Base-by-base conservation (phyloP, 2,888 invertebrate species). In the Marronus borbonicus region DNA sequence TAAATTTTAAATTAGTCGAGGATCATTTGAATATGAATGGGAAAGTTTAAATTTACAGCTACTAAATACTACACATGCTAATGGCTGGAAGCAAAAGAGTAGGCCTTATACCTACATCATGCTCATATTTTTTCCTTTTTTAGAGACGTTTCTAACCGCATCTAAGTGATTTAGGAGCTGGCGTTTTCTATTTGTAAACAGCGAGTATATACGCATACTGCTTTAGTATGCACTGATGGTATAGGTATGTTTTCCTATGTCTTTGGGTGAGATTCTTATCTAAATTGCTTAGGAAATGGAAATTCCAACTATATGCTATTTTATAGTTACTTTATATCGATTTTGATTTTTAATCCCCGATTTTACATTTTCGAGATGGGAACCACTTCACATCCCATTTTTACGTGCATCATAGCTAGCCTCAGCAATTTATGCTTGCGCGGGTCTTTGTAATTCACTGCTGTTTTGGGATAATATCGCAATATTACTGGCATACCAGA, bases 1-100 rank as follows among this genome's bases (percentile, higher is more conserved):
- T 68, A 68, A 68, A 68, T 68, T 68, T 68, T 28, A 68, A 68
- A 68, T 68, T 28, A 68, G 68, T 49, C 14, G 31, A 62, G 62
- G 14, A 28, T 28, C 14, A 50, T 49, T 68, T 68, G 50, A 20
- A 68, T 68, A 65, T 68, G 50, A 68, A 68, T 50, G 7, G 68
- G 24, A 49, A 68, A 68, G 49, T 49, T 49, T 68, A 68, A 49
- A 20, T 49, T 44, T 68, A 49, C 68, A 24, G 68, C 14, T 28
- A 62, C 24, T 62, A 62, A 50, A 20, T 44, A 65, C 10, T 7
- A 68, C 50, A 68, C 31, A 68, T 50, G 68, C 49, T 52, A 68
- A 68, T 50, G 68, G 20, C 17, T 8, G 10, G 39, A 20, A 24
- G 50, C 20, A 44, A 17, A 39, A 20, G 65, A 62, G 39, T 12